phyloP scores from a whole-genome alignment of 2,888 invertebrate species.

The Folsomia manolachei region DNA sequence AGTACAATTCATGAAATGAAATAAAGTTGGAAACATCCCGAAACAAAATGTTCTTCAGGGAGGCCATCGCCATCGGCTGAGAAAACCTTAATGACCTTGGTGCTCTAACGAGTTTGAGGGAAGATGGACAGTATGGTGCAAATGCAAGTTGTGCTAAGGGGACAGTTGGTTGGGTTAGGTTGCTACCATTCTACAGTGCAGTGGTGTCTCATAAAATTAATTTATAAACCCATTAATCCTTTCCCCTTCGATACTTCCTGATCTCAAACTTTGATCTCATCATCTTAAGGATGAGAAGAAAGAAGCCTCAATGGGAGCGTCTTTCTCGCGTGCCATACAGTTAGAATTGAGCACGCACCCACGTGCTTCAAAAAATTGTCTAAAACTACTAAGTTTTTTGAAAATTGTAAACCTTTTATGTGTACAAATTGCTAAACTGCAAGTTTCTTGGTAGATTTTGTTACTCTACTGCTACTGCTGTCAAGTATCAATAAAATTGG shows the following conservation, averaged over 20 bases:
- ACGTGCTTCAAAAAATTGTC: no score
- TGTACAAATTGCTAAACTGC: not conserved
- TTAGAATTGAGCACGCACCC: no score
- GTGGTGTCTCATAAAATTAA: constrained; percentile 18
- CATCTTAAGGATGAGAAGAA: not conserved
- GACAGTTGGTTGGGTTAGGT: no score
- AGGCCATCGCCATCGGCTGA: not conserved
- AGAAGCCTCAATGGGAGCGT: not conserved
- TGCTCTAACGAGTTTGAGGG: not conserved
- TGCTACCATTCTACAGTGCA: no score
- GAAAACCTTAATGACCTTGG: constrained; percentile 5
- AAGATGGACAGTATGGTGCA: not conserved
- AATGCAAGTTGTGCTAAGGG: no score
- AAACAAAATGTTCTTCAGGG: not conserved
- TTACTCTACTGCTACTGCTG: not conserved
- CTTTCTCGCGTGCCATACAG: no score
- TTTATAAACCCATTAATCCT: constrained; percentile 23
- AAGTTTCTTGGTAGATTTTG: not conserved
- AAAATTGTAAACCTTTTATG: not conserved
- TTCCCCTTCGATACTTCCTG: constrained; percentile 16
- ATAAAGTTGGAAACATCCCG: not conserved
- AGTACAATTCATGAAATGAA: not conserved
- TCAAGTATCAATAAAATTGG: not conserved
- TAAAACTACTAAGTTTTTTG: no score
- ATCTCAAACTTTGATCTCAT: constrained; percentile 7